Conservation (phyloP, 2,113 vertebrate species). For the Butorides virescens region DNA sequence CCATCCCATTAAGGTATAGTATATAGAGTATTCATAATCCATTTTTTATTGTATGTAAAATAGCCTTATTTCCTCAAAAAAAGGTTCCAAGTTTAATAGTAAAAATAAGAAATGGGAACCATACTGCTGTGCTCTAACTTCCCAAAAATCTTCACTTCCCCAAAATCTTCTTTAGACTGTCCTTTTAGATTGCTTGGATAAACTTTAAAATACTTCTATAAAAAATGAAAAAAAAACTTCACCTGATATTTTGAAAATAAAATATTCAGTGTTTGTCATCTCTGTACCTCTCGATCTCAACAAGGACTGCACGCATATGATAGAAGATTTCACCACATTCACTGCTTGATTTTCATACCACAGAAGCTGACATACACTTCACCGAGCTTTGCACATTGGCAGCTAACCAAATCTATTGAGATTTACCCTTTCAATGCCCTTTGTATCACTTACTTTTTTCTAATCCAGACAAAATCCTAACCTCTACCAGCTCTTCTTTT, state of each 20-base stretch:
- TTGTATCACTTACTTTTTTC: neutral
- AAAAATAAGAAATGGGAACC: neutral
- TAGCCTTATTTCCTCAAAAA: neutral
- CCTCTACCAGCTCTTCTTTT: neutral
- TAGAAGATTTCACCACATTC: neutral
- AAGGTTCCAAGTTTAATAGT: neutral
- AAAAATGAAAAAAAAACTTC: neutral
- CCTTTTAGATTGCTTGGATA: neutral
- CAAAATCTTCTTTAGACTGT: neutral
- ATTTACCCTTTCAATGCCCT: neutral
- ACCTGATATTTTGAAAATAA: neutral
- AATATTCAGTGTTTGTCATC: neutral
- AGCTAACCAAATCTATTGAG: neutral
- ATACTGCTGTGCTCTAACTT: neutral
- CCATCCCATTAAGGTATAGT: neutral
- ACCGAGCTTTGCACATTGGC: neutral
- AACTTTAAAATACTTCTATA: neutral
- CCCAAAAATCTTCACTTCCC: neutral
- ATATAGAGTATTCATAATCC: neutral
- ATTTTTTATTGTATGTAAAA: neutral
- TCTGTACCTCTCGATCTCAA: neutral
- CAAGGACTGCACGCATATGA: neutral
- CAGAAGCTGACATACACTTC: neutral
- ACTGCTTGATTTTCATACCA: neutral
- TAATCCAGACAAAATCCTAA: neutral